These are phyloP conservation scores for Micropterix aruncella DNA, from an alignment of 2,888 invertebrate species.

Conservation along the genomic window DNA sequence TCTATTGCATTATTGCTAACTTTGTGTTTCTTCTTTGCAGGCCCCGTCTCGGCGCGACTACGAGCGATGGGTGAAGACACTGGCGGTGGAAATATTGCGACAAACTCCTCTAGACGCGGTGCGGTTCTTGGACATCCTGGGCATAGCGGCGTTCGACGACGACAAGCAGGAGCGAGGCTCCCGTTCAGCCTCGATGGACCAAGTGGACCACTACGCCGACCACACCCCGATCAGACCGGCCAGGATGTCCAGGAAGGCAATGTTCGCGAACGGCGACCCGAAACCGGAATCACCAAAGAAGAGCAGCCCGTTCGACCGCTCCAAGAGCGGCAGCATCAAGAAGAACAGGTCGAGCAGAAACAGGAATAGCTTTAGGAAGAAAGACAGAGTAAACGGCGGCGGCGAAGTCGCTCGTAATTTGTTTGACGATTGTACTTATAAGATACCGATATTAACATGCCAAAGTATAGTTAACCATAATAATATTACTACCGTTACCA, in stretches of 20 bases:
- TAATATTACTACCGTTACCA: neutral
- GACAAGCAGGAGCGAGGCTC: constrained; percentile 26
- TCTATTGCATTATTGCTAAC: no score
- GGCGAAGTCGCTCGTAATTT: neutral
- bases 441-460: neutral
- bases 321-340: neutral
- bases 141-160: constrained; percentile 38
- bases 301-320: neutral
- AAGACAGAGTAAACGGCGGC: neutral
- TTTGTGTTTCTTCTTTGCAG: neutral
- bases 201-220: constrained; percentile 20
- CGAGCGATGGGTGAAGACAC: constrained; percentile 59
- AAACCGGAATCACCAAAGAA: neutral
- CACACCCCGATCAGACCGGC: neutral
- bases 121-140: constrained; percentile 56
- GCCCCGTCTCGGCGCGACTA: constrained; percentile 26
- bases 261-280: neutral
- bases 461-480: neutral
- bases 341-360: neutral
- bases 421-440: neutral
- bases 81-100: constrained; percentile 59
- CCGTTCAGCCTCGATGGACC: constrained; percentile 18
- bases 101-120: constrained; percentile 61
- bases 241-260: neutral
- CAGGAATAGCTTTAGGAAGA: neutral